Base-by-base conservation (phyloP, 2,888 invertebrate genomes). In the Keiferia lycopersicella region DNA sequence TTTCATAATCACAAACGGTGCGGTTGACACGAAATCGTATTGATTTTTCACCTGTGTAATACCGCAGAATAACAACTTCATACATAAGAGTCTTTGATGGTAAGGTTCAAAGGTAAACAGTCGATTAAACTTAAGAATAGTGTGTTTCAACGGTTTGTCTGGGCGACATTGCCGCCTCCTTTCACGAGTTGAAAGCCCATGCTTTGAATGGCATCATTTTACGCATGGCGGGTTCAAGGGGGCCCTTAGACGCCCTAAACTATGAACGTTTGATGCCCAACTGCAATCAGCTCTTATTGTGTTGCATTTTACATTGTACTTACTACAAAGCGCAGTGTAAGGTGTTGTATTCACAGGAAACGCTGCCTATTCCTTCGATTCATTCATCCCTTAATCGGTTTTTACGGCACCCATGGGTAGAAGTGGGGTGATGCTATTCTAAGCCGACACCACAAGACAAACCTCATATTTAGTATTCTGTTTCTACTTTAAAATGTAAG, bases 191-290 rank as follows among this genome's bases (percentile, higher is more conserved):
- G 56, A 65, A 63, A 66, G 69, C 61, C 66, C 53, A 34, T 57
- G 61, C 48, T 67, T 64, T 63, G 65, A 65, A 66, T 65, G 64
- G 64, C 66, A 62, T 64, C 61, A 60, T 63, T 69, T 65, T 61
- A 70, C 61, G 65, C 69, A 67, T 69, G 68, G 65, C 65, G 63
- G 63, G 64, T 62, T 67, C 56, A 50, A 48, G 63, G 65, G 63
- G 38, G 26, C 22, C 18, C 45, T 39, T 53, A 61, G 60, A 18
- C 62, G 16, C 56, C 39, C 45, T 51, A 26, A 16, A 26, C 48
- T 39, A 45, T 53, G 51, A 58, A 64, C 51, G 41, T 64, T 61
- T 61, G 34, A 61, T 61, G 61, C 34, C n/a, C 34, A 30, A 51
- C 50, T 39, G 38, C 59, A 59, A 59, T 50, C 50, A 11, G 11